Evolutionary conservation across 2,113 vertebrate species (phyloP).

Genomic region (Antidorcas marsupialis): DNA sequence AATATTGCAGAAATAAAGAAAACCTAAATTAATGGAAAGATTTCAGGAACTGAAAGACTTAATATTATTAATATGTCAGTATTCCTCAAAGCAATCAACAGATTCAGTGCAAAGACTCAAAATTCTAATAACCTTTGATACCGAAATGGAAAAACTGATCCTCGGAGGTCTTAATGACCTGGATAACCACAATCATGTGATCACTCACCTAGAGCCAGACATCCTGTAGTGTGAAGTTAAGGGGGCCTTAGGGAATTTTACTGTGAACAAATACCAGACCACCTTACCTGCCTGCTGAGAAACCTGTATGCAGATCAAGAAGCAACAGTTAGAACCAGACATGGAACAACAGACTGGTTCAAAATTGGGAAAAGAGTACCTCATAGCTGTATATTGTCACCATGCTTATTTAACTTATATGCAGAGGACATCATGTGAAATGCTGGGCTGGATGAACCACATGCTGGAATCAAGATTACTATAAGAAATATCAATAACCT

Average conservation of each 20-base stretch:
- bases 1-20: neutral
- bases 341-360: neutral
- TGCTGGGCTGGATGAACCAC: neutral
- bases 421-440: neutral
- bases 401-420: neutral
- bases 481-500: neutral
- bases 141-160: neutral
- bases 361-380: neutral
- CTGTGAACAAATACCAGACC: neutral
- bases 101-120: neutral
- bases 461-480: neutral
- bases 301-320: neutral
- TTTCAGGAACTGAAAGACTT: neutral
- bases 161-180: neutral
- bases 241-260: neutral
- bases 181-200: neutral
- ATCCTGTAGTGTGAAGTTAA: neutral
- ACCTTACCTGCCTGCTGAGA: neutral
- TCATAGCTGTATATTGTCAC: neutral
- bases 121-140: neutral
- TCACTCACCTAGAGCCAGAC: neutral
- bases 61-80: neutral
- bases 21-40: constrained; percentile 7
- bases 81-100: neutral
- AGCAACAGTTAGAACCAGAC: neutral